These are phyloP conservation scores for Drosophila anceps DNA, from an alignment of 2,888 invertebrate species.

Conservation along the genomic window DNA sequence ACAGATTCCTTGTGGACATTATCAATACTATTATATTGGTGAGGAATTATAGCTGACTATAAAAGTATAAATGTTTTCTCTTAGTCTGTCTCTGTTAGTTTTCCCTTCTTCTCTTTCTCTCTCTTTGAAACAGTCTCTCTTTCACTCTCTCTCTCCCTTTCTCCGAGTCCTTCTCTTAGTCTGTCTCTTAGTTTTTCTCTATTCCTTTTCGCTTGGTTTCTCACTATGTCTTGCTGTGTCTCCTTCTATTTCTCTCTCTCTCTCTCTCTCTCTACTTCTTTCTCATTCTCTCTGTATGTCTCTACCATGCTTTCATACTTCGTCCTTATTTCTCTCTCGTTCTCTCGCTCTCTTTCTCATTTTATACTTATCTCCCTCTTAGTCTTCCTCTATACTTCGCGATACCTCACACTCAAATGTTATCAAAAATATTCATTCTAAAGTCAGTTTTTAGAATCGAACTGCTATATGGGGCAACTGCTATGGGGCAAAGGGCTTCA, in stretches of 20 bases:
- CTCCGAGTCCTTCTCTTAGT: neutral
- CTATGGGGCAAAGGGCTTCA: neutral
- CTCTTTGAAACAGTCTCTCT: neutral
- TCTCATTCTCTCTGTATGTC: no score
- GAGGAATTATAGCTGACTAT: no score
- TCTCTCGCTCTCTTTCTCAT: neutral
- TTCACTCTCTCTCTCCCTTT: neutral
- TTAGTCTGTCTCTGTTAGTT: neutral
- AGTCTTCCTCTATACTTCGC: no score
- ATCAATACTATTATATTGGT: no score
- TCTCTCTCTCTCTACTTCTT: neutral
- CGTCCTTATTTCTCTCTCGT: no score
- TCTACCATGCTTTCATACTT: no score
- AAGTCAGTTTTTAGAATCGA: no score
- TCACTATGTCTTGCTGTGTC: neutral
- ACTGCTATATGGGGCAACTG: neutral
- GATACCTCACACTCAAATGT: no score
- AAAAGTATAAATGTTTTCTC: neutral
- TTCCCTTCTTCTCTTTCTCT: neutral
- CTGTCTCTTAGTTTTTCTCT: neutral
- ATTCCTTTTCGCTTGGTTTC: no score
- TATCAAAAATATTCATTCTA: no score
- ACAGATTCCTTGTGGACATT: no score
- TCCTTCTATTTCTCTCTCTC: neutral
- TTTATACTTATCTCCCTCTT: neutral